Conservation (phyloP, 2,797 vertebrate genomes). For the Mus spretus region DNA sequence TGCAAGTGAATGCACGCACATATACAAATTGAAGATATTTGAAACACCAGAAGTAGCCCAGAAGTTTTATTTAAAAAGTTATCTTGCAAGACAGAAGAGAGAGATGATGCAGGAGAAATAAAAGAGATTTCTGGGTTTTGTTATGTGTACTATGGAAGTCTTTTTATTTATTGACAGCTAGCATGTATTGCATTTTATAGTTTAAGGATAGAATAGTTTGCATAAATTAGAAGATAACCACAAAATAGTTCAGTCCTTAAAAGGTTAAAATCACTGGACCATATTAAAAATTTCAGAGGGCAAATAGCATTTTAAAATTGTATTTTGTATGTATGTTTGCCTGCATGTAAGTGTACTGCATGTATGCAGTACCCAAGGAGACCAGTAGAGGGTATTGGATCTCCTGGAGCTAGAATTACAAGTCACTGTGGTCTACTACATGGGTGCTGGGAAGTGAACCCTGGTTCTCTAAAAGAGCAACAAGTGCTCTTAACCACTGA, state of each 20-base stretch:
- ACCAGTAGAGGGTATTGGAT: background rate
- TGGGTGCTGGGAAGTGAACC: background rate
- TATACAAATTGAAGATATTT: background rate
- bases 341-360: background rate
- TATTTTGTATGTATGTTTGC: background rate
- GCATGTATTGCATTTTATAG: background rate
- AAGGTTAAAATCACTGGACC: background rate
- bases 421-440: background rate
- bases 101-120: background rate
- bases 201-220: slow-evolving; percentile 34
- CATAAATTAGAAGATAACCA: slow-evolving; percentile 12
- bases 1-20: background rate
- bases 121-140: background rate
- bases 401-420: background rate
- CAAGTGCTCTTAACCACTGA: background rate
- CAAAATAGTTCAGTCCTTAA: background rate
- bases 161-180: slow-evolving; percentile 4
- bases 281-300: background rate
- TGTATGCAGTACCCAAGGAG: too few relatives aligned
- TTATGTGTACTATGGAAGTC: background rate
- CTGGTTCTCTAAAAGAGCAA: background rate
- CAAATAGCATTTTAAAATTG: background rate
- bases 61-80: slow-evolving; percentile 30
- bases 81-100: background rate
- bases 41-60: background rate